Conservation (phyloP, 2,888 invertebrate species). For the Noctua janthina region DNA sequence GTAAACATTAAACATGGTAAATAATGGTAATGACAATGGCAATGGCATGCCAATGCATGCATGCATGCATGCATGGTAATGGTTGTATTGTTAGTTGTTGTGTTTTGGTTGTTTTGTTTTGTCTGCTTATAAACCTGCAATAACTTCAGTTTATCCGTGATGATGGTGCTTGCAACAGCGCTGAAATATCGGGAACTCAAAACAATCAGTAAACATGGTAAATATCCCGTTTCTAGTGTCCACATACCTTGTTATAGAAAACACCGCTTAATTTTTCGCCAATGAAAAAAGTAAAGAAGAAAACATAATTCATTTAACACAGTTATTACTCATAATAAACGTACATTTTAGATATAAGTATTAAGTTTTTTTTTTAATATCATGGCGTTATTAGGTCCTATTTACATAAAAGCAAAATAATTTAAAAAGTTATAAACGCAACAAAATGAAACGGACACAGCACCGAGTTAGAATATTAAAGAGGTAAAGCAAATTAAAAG, state of each 20-base stretch:
- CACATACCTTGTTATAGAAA: background rate
- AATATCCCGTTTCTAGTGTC: too few relatives aligned
- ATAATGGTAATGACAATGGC: too few relatives aligned
- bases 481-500: slow-evolving; percentile 78
- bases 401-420: slow-evolving; percentile 13
- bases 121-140: too few relatives aligned
- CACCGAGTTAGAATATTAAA: slow-evolving; percentile 71
- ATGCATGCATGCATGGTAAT: too few relatives aligned
- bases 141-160: too few relatives aligned
- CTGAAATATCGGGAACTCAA: too few relatives aligned
- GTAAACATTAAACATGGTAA: too few relatives aligned
- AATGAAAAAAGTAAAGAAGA: background rate
- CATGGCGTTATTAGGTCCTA: background rate
- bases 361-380: background rate
- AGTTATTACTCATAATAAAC: background rate
- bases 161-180: too few relatives aligned
- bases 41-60: too few relatives aligned
- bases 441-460: slow-evolving; percentile 42
- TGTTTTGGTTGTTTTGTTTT: too few relatives aligned
- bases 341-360: background rate
- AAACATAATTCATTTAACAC: background rate
- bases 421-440: slow-evolving; percentile 43
- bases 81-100: too few relatives aligned
- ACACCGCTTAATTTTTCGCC: background rate
- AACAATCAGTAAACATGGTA: too few relatives aligned